Evolutionary conservation across 2,888 invertebrate genomes (phyloP), one percentile per base, ranked within the genome.

Genomic region (Pomacea canaliculata): DNA sequence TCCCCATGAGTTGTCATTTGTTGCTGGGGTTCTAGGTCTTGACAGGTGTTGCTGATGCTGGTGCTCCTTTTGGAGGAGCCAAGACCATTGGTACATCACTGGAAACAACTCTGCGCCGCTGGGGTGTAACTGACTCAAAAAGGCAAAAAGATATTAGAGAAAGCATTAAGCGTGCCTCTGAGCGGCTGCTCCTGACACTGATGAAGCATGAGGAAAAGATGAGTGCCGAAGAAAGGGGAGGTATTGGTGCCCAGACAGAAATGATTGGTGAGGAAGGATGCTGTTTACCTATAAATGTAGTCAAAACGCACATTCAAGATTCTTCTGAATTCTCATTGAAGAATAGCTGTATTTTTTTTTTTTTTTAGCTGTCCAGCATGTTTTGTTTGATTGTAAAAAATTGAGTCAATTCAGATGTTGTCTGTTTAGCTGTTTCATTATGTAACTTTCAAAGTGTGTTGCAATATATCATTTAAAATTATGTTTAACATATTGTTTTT

Each of bases 201-300:
- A 78, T 84, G 0, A 62, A 79, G 16, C 70, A 74, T 46, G 85
- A 85, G 59, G 74, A 78, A 12, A 12, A 19, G 13, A 67, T 84
- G 67, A 79, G 77, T 5, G n/a, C 63, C 7, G 69, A 74, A 7
- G 69, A 80, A n/a, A 77, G 75, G 69, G 83, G 83, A 0, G 79
- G 80, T 9, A 37, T 73, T 27, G 76, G 80, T 9, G 82, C 81
- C 12, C 83, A 85, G 59, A 85, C 84, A 7, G 85, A 85, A 63
- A 66, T 84, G 9, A 80, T 84, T 18, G 85, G 85, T 85, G 77
- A 74, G 78, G 27, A 27, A 18, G 46, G 18, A 18, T 19, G n/a
- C 60, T n/a, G 16, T 7, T 60, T 7, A 19, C 2, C 16, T 60
- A 19, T 60, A 60, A n/a, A 19, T 60, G 16, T 60, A 60, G 60